Evolutionary conservation across 2,113 vertebrate genomes (phyloP).

Genomic region (Cyphomyrus discorhynchus): DNA sequence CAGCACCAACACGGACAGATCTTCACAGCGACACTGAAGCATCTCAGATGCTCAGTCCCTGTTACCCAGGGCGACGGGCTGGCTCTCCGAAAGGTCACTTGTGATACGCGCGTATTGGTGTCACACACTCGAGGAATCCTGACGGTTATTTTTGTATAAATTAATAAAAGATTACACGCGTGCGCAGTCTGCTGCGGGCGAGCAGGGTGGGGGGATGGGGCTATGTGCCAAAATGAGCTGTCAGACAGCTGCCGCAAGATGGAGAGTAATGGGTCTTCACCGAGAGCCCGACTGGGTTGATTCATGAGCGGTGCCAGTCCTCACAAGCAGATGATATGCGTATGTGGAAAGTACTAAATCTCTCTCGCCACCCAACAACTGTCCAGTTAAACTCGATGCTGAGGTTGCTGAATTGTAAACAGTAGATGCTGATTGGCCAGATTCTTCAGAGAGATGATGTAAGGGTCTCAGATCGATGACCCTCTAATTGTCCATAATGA

Average conservation of each 20-base stretch:
- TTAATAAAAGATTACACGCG: neutral
- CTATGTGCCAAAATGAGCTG: neutral
- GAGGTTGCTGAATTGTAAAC: neutral
- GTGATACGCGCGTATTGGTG: neutral
- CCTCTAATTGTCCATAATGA: slow-evolving; percentile 16
- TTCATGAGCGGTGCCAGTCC: neutral
- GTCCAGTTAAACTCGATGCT: neutral
- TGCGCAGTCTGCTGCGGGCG: neutral
- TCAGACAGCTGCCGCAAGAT: neutral
- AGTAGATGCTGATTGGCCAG: neutral
- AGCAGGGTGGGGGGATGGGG: neutral
- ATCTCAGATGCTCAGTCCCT: neutral
- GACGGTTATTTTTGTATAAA: neutral
- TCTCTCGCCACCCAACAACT: neutral
- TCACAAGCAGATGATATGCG: neutral
- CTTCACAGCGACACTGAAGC: neutral
- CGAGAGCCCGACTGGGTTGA: neutral
- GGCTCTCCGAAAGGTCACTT: neutral
- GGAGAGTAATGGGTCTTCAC: neutral
- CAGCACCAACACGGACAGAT: neutral
- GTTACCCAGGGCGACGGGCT: neutral
- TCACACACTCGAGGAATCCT: neutral
- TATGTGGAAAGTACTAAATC: neutral
- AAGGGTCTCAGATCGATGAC: slow-evolving; percentile 17
- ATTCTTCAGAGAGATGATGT: neutral